These are phyloP conservation scores for Parochlus steinenii DNA, from an alignment of 2,888 invertebrate genomes.

Conservation along the genomic window DNA sequence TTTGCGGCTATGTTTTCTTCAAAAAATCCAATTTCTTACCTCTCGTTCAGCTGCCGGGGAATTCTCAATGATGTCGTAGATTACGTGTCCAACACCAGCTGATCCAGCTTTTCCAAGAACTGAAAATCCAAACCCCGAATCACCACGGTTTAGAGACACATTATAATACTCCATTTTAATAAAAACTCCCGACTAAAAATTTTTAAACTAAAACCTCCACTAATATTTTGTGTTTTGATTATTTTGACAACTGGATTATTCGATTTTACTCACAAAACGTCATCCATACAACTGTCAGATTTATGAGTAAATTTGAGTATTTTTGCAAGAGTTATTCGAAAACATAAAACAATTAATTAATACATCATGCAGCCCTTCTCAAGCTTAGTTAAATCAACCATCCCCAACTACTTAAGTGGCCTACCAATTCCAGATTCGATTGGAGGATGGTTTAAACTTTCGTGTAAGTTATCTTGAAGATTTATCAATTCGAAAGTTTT, in stretches of 20 bases:
- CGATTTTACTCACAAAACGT: background rate
- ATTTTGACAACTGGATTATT: background rate
- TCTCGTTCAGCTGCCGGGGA: conserved; percentile 83
- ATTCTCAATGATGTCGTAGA: conserved; percentile 84
- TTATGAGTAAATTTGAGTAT: background rate
- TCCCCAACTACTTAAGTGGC: conserved; percentile 70
- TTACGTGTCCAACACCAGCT: conserved; percentile 82
- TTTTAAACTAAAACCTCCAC: background rate
- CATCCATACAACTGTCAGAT: background rate
- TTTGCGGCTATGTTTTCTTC: too few relatives aligned
- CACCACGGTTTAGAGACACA: conserved; percentile 74
- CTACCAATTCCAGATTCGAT: conserved; percentile 72
- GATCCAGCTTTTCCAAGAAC: conserved; percentile 55
- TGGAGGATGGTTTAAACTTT: conserved; percentile 72
- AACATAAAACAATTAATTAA: conserved; percentile 1
- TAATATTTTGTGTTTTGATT: background rate
- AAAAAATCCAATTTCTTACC: conserved; percentile 43
- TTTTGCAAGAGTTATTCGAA: background rate
- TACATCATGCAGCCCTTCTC: conserved; percentile 58
- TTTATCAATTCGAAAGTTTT: conserved; percentile 10
- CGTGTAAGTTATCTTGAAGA: conserved; percentile 44
- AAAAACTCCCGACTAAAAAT: too few relatives aligned
- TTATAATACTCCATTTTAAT: conserved; percentile 76
- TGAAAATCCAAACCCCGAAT: conserved; percentile 82
- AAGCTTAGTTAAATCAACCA: conserved; percentile 54